A percentile compares a stretch with the other conserved stretches of the same genome.
phyloP scores from a whole-genome alignment of 2,113 vertebrate species.

The Ancistrus triradiatus region DNA sequence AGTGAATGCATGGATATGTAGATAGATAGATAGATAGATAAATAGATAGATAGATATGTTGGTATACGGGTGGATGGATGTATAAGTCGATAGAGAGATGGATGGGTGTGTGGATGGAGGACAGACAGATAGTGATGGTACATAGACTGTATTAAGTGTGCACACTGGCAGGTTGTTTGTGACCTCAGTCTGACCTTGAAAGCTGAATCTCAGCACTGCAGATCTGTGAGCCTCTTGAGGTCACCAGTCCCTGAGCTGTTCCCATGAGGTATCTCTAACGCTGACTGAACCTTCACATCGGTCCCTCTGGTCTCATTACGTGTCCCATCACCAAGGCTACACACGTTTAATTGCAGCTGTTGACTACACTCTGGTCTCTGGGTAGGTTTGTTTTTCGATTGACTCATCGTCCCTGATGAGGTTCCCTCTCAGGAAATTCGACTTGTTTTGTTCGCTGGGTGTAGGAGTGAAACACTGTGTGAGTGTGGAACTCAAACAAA shows the following conservation, averaged over 20 bases:
- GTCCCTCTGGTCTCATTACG: constrained; percentile 37
- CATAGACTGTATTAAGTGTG: too few species aligned
- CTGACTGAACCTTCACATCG: background rate
- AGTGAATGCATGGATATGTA: too few species aligned
- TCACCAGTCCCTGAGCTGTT: background rate
- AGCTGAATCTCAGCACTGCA: too few species aligned
- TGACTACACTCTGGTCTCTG: constrained; percentile 29
- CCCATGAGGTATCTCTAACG: background rate
- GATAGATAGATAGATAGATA: too few species aligned
- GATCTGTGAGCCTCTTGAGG: too few species aligned
- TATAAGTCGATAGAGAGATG: too few species aligned
- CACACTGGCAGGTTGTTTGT: too few species aligned
- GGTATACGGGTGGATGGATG: too few species aligned
- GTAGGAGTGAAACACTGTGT: background rate
- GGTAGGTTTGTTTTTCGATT: constrained; percentile 24
- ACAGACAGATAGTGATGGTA: too few species aligned
- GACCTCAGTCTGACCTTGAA: too few species aligned
- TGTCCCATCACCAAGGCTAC: constrained; percentile 29
- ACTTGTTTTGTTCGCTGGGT: constrained; percentile 27
- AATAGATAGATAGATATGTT: too few species aligned
- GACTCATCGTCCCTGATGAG: constrained; percentile 14
- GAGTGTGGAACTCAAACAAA: background rate
- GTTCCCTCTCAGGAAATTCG: background rate
- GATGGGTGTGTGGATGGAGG: too few species aligned
- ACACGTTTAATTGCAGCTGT: constrained; percentile 36